Percentiles rank a stretch among this genome's conserved stretches.
Conservation (phyloP, 2,113 vertebrate genomes). For the Sinocyclocheilus maitianheensis region DNA sequence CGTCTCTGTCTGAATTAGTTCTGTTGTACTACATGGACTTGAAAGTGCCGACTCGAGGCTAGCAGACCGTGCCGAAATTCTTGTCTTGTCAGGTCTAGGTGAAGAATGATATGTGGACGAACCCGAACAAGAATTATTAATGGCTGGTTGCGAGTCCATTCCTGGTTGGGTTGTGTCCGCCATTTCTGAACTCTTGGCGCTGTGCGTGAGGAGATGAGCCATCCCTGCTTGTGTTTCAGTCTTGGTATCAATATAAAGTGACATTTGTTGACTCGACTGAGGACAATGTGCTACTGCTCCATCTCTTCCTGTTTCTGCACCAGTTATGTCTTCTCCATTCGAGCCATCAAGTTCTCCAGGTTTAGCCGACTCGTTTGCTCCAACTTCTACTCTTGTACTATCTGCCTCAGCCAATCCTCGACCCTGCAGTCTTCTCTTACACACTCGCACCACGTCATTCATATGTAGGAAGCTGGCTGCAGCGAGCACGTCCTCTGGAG, state of each 20-base stretch:
- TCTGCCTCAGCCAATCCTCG: conserved; percentile 87
- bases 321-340: conserved; percentile 2
- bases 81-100: conserved; percentile 48
- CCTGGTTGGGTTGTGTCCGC: conserved; percentile 92
- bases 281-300: conserved; percentile 16
- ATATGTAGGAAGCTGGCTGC: conserved; percentile 95
- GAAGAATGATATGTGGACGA: conserved; percentile 45
- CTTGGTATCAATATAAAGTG: conserved; percentile 40
- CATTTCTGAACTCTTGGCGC: conserved; percentile 68
- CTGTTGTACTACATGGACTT: conserved; percentile 89
- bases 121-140: conserved; percentile 56
- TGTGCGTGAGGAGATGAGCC: conserved; percentile 16
- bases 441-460: conserved; percentile 94
- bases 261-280: conserved; percentile 50
- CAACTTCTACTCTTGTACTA: conserved; percentile 90
- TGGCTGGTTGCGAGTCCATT: conserved; percentile 73
- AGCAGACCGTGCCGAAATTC: conserved; percentile 41
- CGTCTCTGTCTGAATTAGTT: conserved; percentile 62
- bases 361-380: conserved; percentile 32
- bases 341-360: not conserved
- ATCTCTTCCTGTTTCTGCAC: conserved; percentile 27
- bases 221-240: not conserved
- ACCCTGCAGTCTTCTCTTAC: conserved; percentile 86
- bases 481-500: conserved; percentile 88
- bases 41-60: conserved; percentile 72